Base-by-base conservation (phyloP, 2,113 vertebrate genomes). In the Dasyprocta punctata region DNA sequence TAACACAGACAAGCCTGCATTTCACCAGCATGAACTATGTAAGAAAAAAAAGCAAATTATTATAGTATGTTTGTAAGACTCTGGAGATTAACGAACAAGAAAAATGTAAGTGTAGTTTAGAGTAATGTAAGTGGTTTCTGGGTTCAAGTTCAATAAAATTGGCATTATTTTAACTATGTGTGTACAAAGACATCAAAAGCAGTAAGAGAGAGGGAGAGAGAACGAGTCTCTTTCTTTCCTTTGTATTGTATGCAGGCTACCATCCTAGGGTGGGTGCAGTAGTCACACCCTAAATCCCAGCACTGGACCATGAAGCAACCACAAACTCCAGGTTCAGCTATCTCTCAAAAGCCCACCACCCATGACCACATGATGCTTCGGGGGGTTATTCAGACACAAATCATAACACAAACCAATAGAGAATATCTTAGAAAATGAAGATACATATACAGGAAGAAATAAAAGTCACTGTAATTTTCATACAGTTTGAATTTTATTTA, bases 1-100 rank as follows among this genome's bases (percentile, higher is more conserved):
- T 86, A 54, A 84, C 49, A 82, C 36, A 95, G 75, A 84, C 67
- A 93, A 97, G 36, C 20, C 52, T 90, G 28, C 49, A 78, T 20
- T 86, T 80, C 30, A 7, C 58, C 86, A 80, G 61, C 58, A 92
- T 67, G 61, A 98, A 47, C 13, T 30, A 1, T 87, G 17, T 49
- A 86, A 81, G 75, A 94, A 75, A 71, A 71, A 80, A 90, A 92
- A 86, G 7, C 13, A 92, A 94, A 96, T 95, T 93, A 83, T 80
- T 41, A 71, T 33, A 36, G 26, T 41, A 54, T 88, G 17, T 33
- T 67, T 90, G 14, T 84, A 87, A 84, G 82, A 87, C 38, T 78
- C 41, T 73, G 12, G 14, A 77, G 63, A 80, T 58, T 69, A 83
- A 12, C 14, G 60, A 84, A 65, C 33, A 97, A 80, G 38, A 80